These are phyloP conservation scores for Eurytoma adleriae DNA, from an alignment of 2,888 invertebrate species.

Conservation along the genomic window DNA sequence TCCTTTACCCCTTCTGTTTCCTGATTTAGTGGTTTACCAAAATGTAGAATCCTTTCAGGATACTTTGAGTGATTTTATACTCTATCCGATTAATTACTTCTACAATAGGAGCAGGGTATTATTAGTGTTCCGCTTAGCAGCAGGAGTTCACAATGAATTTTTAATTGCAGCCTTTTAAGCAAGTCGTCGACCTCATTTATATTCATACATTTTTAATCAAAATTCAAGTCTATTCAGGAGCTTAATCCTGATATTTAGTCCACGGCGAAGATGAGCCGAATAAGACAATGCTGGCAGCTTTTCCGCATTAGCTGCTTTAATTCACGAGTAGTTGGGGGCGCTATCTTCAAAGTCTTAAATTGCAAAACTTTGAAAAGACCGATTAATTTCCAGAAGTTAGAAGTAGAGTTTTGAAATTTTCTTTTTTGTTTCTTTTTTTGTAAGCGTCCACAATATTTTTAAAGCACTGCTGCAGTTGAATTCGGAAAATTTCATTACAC, in stretches of 20 bases:
- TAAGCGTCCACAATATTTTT: too few species aligned
- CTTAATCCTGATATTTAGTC: not conserved
- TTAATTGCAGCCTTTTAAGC: constrained; percentile 4
- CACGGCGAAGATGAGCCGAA: constrained; percentile 1
- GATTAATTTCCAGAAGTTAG: not conserved
- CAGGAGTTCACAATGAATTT: constrained; percentile 7
- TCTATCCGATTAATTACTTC: too few species aligned
- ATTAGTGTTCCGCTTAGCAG: too few species aligned
- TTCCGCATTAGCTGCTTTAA: constrained; percentile 13
- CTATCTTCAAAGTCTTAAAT: constrained; percentile 12
- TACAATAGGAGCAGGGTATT: too few species aligned
- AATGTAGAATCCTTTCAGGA: not conserved
- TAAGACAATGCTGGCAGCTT: constrained; percentile 17
- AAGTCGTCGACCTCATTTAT: not conserved
- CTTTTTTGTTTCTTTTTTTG: not conserved
- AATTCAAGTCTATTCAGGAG: constrained; percentile 18
- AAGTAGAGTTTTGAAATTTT: not conserved
- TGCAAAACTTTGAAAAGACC: not conserved
- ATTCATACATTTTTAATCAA: constrained; percentile 26
- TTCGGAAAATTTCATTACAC: too few species aligned
- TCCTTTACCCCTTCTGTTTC: too few species aligned
- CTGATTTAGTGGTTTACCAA: too few species aligned
- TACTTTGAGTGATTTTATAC: too few species aligned
- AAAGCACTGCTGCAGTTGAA: too few species aligned
- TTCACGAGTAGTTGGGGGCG: not conserved